Conservation (phyloP, 2,888 invertebrate species). For the Thereva unica region DNA sequence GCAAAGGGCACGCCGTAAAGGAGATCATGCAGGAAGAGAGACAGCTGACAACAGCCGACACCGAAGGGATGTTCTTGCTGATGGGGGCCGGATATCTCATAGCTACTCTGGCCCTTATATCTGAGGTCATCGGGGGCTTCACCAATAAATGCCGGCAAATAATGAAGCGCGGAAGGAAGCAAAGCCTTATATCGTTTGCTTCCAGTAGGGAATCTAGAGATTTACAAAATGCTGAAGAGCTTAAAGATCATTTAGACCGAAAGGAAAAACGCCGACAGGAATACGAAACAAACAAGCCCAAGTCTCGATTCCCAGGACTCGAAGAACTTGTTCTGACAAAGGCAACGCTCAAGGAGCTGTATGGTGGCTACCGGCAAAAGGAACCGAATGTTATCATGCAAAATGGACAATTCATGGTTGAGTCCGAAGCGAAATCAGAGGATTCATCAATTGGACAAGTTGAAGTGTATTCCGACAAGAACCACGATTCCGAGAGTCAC, state of each 20-base stretch:
- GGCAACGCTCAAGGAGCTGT: slow-evolving; percentile 52
- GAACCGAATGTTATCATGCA: slow-evolving; percentile 46
- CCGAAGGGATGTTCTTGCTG: slow-evolving; percentile 80
- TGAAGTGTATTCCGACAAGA: background rate
- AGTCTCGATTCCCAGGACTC: slow-evolving; percentile 49
- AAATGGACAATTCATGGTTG: slow-evolving; percentile 44
- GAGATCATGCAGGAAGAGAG: slow-evolving; percentile 66
- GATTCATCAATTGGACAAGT: slow-evolving; percentile 38
- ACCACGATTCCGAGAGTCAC: background rate
- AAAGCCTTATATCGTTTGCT: slow-evolving; percentile 48
- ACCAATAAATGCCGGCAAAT: slow-evolving; percentile 63
- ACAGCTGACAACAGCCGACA: slow-evolving; percentile 76
- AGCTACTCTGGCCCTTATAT: slow-evolving; percentile 65
- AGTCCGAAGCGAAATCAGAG: slow-evolving; percentile 42
- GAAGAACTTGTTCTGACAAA: slow-evolving; percentile 53
- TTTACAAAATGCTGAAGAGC: slow-evolving; percentile 39
- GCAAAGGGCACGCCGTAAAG: slow-evolving; percentile 56
- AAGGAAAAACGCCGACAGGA: slow-evolving; percentile 45
- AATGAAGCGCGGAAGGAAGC: slow-evolving; percentile 49
- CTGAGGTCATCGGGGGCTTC: slow-evolving; percentile 74
- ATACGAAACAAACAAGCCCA: slow-evolving; percentile 38
- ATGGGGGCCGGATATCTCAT: slow-evolving; percentile 71
- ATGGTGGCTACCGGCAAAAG: slow-evolving; percentile 47
- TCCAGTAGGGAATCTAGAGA: slow-evolving; percentile 47
- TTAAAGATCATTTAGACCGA: slow-evolving; percentile 44